Base-by-base conservation (phyloP, 2,113 vertebrate genomes). In the Microcebus jonahi region DNA sequence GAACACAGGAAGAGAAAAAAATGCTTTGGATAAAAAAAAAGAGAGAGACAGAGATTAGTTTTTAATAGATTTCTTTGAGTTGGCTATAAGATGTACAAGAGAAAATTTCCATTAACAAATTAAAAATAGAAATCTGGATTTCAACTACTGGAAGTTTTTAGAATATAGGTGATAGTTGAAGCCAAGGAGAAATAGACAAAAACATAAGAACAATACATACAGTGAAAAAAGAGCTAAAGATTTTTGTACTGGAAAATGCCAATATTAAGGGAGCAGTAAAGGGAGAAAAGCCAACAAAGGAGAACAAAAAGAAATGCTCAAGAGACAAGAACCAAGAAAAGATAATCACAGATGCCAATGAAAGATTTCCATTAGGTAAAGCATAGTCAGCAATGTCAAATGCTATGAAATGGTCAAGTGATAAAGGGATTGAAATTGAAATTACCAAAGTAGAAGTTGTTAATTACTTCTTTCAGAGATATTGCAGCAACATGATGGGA, bases 391-490 rank as follows among this genome's bases (percentile, higher is more conserved):
- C 45, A 95, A 86, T 81, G n/a, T 68, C 42, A 91, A 90, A 6
- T 70, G 21, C 48, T 82, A 27, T 53, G 57, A 92, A 92, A 59
- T 70, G 31, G 23, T 65, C 50, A 91, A 85, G 45, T 59, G 21
- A 80, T 25, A 92, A 85, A 81, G 25, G n/a, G 17, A 86, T 68
- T 68, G 45, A 90, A 87, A 59, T 65, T 89, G 36, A 92, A 96
- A 92, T 90, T 50, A 34, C 12, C 7, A 5, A 80, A 67, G 83
- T 80, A 23, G 36, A 92, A 85, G 21, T 50, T 21, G 68, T 83
- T 55, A 94, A 61, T 87, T 65, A 63, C 6, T 55, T 90, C 90
- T 80, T 80, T 65, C 39, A 88, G 73, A 75, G 29, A 68, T 48
- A 88, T 50, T 79, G 71, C 9, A 63, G 9, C 45, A 90, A 75